These are phyloP conservation scores for Phyllotis vaccarum DNA, from an alignment of 2,797 vertebrate genomes.

Conservation along the genomic window DNA sequence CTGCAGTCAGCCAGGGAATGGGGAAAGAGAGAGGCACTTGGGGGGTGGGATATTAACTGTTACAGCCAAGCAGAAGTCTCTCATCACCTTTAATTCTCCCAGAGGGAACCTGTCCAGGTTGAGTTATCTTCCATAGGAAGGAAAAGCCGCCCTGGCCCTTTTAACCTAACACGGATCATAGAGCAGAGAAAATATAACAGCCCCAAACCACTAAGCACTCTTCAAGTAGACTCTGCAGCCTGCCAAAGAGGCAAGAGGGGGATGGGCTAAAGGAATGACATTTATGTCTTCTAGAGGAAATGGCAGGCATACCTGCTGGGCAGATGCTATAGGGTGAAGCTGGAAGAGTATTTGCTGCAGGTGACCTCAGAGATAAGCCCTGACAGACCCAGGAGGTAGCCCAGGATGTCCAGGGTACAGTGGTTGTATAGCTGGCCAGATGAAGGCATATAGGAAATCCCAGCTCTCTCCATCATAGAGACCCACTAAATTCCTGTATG, in stretches of 20 bases:
- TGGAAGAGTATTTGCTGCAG: neutral
- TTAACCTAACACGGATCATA: conserved; percentile 81
- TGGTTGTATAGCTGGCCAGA: neutral
- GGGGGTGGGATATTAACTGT: neutral
- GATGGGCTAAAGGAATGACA: conserved; percentile 5
- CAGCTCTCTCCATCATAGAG: conserved; percentile 44
- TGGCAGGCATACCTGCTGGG: neutral
- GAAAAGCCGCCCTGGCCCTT: conserved; percentile 69
- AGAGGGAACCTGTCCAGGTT: conserved; percentile 63
- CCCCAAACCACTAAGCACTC: conserved; percentile 77
- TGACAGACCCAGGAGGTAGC: conserved; percentile 47
- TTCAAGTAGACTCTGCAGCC: conserved; percentile 50
- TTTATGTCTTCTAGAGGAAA: conserved; percentile 40
- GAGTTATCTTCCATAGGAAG: conserved; percentile 75
- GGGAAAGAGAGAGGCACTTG: neutral
- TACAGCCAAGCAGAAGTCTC: conserved; percentile 59
- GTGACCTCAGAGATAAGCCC: neutral
- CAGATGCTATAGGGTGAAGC: neutral
- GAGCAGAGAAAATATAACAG: conserved; percentile 80
- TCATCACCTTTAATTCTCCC: conserved; percentile 78
- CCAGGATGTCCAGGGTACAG: neutral
- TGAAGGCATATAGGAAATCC: neutral
- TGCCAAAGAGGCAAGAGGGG: neutral
- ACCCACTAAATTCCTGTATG: neutral
- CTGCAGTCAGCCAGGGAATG: neutral